Evolutionary conservation across 2,113 vertebrate species (phyloP).

Genomic region (Etheostoma cragini): DNA sequence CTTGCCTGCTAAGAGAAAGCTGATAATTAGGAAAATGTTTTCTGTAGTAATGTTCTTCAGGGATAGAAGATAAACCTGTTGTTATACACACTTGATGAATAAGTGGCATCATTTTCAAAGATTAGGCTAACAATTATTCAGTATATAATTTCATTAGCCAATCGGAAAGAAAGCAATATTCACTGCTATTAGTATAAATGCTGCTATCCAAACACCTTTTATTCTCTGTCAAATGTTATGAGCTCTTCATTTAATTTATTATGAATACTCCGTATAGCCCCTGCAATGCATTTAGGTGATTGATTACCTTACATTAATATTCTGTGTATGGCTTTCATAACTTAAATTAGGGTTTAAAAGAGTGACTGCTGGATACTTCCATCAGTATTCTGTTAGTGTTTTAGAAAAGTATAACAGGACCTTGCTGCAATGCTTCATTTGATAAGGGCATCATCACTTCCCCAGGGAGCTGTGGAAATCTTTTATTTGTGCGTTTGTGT

Average conservation of each 20-base stretch:
- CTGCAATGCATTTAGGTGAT: constrained; percentile 29
- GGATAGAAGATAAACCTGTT: constrained; percentile 10
- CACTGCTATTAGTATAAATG: not conserved
- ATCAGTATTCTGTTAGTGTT: constrained; percentile 53
- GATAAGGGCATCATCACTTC: constrained; percentile 44
- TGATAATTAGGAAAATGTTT: not conserved
- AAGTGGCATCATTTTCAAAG: not conserved
- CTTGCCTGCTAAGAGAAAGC: not conserved
- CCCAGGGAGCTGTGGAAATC: constrained; percentile 1
- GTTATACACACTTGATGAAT: constrained; percentile 21
- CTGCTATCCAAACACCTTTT: constrained; percentile 25
- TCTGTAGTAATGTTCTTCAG: not conserved
- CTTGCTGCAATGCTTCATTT: constrained; percentile 50
- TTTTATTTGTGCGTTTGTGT: not conserved
- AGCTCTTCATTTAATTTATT: constrained; percentile 37
- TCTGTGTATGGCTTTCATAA: constrained; percentile 49
- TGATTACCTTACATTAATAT: constrained; percentile 45
- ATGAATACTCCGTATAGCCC: constrained; percentile 16
- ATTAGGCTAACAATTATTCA: too few species aligned
- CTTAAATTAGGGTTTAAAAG: constrained; percentile 18
- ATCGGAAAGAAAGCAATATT: constrained; percentile 6
- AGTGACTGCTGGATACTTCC: constrained; percentile 28
- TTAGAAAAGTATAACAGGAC: constrained; percentile 36
- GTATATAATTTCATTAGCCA: not conserved
- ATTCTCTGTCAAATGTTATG: constrained; percentile 6